phyloP scores from a whole-genome alignment of 1,140 invertebrate species.

The Drosophila busckii region DNA sequence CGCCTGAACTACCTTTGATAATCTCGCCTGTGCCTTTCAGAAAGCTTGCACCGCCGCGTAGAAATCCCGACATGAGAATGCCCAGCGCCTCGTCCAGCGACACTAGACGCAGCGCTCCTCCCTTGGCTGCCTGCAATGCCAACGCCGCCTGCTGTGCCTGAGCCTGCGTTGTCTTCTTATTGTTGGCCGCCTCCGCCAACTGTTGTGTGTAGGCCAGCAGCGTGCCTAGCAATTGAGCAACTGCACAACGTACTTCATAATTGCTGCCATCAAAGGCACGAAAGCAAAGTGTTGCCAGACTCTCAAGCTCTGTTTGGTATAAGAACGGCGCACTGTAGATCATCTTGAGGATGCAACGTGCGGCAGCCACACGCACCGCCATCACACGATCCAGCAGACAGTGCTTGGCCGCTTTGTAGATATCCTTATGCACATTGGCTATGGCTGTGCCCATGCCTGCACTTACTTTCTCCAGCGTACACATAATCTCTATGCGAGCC shows the following conservation, averaged over 20 bases:
- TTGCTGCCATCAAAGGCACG: conserved; percentile 95
- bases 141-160: conserved; percentile 31
- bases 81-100: conserved; percentile 95
- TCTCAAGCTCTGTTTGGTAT: conserved; percentile 94
- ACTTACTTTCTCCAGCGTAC: conserved; percentile 94
- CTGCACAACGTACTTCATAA: conserved; percentile 95
- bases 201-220: conserved; percentile 88
- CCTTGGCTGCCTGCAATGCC: conserved; percentile 51
- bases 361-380: conserved; percentile 92
- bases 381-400: conserved; percentile 94
- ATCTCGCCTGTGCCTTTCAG: conserved; percentile 96
- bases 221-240: conserved; percentile 93
- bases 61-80: conserved; percentile 95
- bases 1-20: conserved; percentile 94
- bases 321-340: conserved; percentile 93
- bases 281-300: conserved; percentile 92
- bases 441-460: conserved; percentile 93
- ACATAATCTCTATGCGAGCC: conserved; percentile 97
- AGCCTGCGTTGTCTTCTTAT: conserved; percentile 47
- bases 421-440: conserved; percentile 92
- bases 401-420: conserved; percentile 92
- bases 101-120: conserved; percentile 80
- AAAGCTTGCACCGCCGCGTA: conserved; percentile 96
- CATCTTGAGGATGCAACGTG: conserved; percentile 93
- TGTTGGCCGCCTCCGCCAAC: conserved; percentile 44